Conservation (phyloP, 2,113 vertebrate genomes). For the Todiramphus chloris region DNA sequence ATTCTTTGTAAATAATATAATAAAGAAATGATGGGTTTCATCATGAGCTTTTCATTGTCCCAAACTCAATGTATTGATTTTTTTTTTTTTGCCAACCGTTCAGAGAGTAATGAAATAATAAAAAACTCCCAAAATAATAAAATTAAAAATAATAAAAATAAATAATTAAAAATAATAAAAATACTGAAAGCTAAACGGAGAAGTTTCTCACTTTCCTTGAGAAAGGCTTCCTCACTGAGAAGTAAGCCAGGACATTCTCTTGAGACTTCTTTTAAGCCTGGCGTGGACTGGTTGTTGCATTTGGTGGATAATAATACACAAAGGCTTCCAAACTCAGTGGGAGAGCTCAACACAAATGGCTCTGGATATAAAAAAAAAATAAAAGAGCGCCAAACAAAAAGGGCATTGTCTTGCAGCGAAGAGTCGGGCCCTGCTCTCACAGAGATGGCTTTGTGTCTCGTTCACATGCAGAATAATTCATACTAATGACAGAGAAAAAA, state of each 20-base stretch:
- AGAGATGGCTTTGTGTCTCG: conserved; percentile 48
- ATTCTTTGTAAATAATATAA: not conserved
- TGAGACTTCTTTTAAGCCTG: not conserved
- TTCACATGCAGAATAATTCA: not conserved
- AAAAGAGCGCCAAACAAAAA: conserved; percentile 4
- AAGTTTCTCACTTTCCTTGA: not conserved
- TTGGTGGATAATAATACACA: not conserved
- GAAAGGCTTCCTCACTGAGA: not conserved
- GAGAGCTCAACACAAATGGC: conserved; percentile 2
- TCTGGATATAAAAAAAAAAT: not conserved
- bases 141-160: no score
- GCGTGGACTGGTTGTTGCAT: not conserved
- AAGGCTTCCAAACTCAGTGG: conserved; percentile 9
- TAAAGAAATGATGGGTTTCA: not conserved
- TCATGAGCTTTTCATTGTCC: not conserved
- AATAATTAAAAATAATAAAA: no score
- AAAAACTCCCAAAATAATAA: no score
- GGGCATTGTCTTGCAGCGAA: conserved; percentile 24
- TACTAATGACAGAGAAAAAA: conserved; percentile 13
- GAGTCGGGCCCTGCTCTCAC: conserved; percentile 22
- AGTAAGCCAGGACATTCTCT: not conserved
- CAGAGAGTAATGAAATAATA: not conserved
- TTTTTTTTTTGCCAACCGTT: not conserved
- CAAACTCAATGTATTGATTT: not conserved
- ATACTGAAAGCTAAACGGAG: not conserved